Base-by-base conservation (phyloP, 2,888 invertebrate genomes). In the Agrochola litura region DNA sequence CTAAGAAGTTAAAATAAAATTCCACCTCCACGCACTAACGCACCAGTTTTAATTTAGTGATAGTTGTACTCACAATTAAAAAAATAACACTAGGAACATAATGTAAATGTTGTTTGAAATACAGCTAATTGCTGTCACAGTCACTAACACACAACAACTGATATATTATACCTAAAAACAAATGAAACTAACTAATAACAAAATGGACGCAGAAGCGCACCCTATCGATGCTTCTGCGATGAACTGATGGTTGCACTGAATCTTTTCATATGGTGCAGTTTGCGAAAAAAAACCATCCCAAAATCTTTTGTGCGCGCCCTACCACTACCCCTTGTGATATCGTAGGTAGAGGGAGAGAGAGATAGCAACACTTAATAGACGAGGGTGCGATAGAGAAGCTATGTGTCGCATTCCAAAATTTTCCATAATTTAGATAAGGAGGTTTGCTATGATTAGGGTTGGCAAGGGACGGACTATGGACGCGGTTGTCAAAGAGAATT, bases 381-480 rank as follows among this genome's bases (percentile, higher is more conserved):
- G 75, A 82, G 90, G 85, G 94, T 90, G 93, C 88, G 94, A 94
- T 89, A 91, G 92, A 92, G 94, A 93, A 84, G 81, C 84, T 83
- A 84, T 90, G 90, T 89, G 93, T 93, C 92, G 92, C 96, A 96
- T 96, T 96, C 96, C 96, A 94, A 96, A 96, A 95, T 96, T 95
- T 96, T 96, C 96, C 96, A 96, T 96, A 95, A 96, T 95, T 95
- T 95, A 96, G 96, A 96, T 96, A 96, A 96, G 93, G 92, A 94
- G 94, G 96, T 96, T 96, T 92, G 95, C 96, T 96, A 96, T 95
- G 96, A 95, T 95, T 95, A 96, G 95, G 96, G 96, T 90, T 96
- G 96, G 85, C 92, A 76, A 79, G 72, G 83, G 70, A 79, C 76
- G 85, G 78, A 66, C 70, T 73, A 65, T 77, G 67, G 65, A 78